phyloP scores from a whole-genome alignment of 2,113 vertebrate genomes.

The Poeciliopsis occidentalis region DNA sequence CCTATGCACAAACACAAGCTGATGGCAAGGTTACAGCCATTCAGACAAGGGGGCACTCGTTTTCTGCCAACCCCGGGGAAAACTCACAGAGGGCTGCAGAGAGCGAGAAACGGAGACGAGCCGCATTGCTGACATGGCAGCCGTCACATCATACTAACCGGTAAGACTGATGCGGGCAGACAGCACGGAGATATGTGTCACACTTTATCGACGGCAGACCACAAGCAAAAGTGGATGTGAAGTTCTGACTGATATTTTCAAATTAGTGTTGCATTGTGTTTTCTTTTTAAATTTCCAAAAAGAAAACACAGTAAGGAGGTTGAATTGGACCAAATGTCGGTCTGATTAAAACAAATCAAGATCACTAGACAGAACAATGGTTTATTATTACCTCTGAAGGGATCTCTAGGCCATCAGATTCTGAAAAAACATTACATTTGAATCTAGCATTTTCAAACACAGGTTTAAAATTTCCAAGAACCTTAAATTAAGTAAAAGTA shows the following conservation, averaged over 20 bases:
- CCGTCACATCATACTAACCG: conserved; percentile 75
- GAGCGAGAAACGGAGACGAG: conserved; percentile 67
- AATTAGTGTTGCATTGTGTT: no score
- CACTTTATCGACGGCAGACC: conserved; percentile 43
- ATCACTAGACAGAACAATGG: neutral
- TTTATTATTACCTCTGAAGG: neutral
- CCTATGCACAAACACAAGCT: conserved; percentile 66
- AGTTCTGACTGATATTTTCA: conserved; percentile 22
- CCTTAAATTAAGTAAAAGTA: neutral
- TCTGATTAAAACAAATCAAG: neutral
- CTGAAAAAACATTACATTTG: neutral
- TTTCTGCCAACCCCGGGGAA: conserved; percentile 81
- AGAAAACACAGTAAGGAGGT: conserved; percentile 5
- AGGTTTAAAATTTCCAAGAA: neutral
- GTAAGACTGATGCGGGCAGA: conserved; percentile 76
- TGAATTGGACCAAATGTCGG: neutral
- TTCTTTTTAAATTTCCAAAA: conserved; percentile 11
- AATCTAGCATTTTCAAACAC: neutral
- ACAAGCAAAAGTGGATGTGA: conserved; percentile 40
- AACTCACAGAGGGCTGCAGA: conserved; percentile 72
- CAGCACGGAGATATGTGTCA: conserved; percentile 62
- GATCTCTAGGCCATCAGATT: neutral
- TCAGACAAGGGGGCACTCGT: conserved; percentile 76
- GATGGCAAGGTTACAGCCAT: conserved; percentile 83
- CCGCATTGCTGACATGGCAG: conserved; percentile 81